A percentile compares a stretch with the other conserved stretches of the same genome.
These are phyloP conservation scores for Danionella dracula DNA, from an alignment of 2,797 vertebrate genomes.

Conservation along the genomic window DNA sequence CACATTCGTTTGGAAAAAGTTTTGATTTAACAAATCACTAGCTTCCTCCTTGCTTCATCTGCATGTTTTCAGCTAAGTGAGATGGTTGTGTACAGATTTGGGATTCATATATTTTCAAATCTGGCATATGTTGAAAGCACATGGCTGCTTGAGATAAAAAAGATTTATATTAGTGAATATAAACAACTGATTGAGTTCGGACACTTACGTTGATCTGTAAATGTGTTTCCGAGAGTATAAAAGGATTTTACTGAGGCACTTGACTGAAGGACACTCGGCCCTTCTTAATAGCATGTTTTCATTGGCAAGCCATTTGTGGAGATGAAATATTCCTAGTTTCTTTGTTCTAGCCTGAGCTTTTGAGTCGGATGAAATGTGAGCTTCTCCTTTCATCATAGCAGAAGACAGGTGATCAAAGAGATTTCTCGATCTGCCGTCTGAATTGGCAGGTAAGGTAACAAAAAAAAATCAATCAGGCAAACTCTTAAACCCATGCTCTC, in stretches of 20 bases:
- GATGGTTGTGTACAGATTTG: too few species aligned
- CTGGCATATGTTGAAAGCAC: too few species aligned
- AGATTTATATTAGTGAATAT: too few species aligned
- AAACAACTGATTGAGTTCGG: too few species aligned
- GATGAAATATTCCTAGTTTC: constrained; percentile 13
- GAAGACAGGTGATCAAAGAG: constrained; percentile 42
- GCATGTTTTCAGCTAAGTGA: too few species aligned
- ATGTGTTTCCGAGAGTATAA: too few species aligned
- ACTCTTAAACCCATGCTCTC: not conserved
- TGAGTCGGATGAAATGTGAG: constrained; percentile 35
- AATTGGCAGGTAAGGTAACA: constrained; percentile 33
- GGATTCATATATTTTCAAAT: too few species aligned
- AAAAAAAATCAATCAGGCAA: constrained; percentile 30
- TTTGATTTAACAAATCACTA: too few species aligned
- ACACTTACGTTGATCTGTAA: too few species aligned
- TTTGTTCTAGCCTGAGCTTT: constrained; percentile 45
- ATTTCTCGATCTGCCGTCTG: constrained; percentile 32
- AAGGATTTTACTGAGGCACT: constrained; percentile 1
- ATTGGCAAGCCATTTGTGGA: constrained; percentile 21
- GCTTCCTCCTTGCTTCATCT: too few species aligned
- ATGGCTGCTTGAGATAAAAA: too few species aligned
- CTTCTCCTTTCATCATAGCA: constrained; percentile 40
- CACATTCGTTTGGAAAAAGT: too few species aligned
- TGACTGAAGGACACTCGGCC: constrained; percentile 18
- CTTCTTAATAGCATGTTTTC: constrained; percentile 10